Conservation (phyloP, 1,140 invertebrate genomes). For the Cephus cinctus region DNA sequence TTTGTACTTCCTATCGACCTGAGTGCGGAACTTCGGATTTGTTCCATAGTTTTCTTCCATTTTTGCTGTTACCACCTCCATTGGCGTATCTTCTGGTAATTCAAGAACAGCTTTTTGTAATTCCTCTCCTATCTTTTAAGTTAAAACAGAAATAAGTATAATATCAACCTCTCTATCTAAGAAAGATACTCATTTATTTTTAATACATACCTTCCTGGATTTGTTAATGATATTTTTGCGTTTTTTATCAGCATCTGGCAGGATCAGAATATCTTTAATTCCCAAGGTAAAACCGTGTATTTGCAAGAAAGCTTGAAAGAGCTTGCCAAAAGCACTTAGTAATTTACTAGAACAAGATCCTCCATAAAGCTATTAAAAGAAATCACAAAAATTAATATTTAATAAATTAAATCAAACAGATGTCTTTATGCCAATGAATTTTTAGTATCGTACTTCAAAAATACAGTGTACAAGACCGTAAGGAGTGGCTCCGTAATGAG, state of each 20-base stretch:
- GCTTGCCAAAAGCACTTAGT: slow-evolving; percentile 85
- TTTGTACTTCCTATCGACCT: slow-evolving; percentile 88
- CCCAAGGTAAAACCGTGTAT: slow-evolving; percentile 92
- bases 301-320: slow-evolving; percentile 91
- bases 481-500: slow-evolving; percentile 91
- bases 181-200: background rate
- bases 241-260: slow-evolving; percentile 67
- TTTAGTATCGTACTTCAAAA: slow-evolving; percentile 71
- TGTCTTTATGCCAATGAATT: too few species aligned
- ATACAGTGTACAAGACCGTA: slow-evolving; percentile 92
- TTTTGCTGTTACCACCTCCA: slow-evolving; percentile 62
- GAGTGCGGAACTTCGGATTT: slow-evolving; percentile 75
- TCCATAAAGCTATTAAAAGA: slow-evolving; percentile 77
- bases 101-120: slow-evolving; percentile 74
- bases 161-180: background rate
- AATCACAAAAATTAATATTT: slow-evolving; percentile 9
- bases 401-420: too few species aligned
- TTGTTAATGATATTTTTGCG: slow-evolving; percentile 71
- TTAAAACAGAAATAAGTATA: slow-evolving; percentile 4
- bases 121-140: slow-evolving; percentile 55
- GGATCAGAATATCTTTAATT: slow-evolving; percentile 90
- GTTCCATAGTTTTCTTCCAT: slow-evolving; percentile 71
- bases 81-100: slow-evolving; percentile 59
- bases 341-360: slow-evolving; percentile 77
- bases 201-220: slow-evolving; percentile 48